Conservation (phyloP, 2,113 vertebrate genomes). For the Grantiella picta region DNA sequence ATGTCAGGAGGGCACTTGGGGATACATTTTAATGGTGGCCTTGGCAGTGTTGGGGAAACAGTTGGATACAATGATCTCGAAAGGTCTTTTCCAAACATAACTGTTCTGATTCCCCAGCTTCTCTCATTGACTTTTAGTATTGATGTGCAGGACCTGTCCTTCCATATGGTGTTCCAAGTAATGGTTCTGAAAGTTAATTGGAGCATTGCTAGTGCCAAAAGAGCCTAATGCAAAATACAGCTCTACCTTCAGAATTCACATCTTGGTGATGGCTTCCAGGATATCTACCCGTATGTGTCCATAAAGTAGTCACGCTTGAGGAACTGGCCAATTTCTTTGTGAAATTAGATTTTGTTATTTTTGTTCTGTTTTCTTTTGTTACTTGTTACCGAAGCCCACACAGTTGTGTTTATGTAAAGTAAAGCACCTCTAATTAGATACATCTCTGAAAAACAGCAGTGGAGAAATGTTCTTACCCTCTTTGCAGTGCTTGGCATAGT, state of each 20-base stretch:
- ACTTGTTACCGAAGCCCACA: background rate
- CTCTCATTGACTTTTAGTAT: background rate
- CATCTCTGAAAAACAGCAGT: background rate
- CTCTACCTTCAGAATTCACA: background rate
- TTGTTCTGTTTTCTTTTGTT: background rate
- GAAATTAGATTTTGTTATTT: background rate
- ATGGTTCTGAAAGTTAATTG: background rate
- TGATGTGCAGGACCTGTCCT: background rate
- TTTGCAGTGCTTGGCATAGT: slow-evolving; percentile 74
- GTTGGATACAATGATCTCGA: background rate
- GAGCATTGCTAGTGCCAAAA: background rate
- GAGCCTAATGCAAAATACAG: background rate
- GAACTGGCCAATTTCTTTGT: background rate
- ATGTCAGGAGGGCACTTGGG: background rate
- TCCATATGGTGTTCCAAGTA: background rate
- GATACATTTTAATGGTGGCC: background rate
- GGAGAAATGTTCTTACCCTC: slow-evolving; percentile 70
- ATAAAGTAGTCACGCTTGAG: background rate
- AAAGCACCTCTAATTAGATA: background rate
- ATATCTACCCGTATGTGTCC: background rate
- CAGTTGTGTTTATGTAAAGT: background rate
- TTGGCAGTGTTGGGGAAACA: background rate
- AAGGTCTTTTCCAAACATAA: background rate
- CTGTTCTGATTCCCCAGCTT: background rate
- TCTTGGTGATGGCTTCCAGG: background rate